Base-by-base conservation (phyloP, 2,113 vertebrate genomes). In the Plestiodon gilberti region DNA sequence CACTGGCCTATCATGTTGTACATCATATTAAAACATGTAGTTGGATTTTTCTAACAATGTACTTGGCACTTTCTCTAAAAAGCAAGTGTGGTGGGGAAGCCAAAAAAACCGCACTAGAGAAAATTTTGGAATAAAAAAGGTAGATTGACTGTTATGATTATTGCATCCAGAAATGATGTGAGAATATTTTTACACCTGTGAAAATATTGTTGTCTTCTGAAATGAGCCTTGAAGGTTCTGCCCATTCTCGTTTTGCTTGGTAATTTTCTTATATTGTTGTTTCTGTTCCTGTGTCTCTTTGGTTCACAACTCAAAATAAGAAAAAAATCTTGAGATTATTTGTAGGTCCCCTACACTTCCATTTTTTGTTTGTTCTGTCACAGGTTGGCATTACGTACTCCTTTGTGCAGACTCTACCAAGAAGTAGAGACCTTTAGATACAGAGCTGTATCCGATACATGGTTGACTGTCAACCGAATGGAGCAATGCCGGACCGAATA, bases 391-490 rank as follows among this genome's bases (percentile, higher is more conserved):
- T 95, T 99, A 70, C 96, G 98, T 82, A 93, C 95, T 84, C 98
- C 99, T 40, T 95, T 99, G 93, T 98, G 97, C 86, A 97, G 98
- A 2, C 94, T 99, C 78, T 97, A 99, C 93, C 99, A 99, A 94
- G 99, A 99, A 94, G 98, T 99, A 81, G 98, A 99, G 93, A 99
- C 98, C 0, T 99, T 99, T 82, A 97, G 98, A 17, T 99, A 98
- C 28, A 95, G 98, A 55, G 98, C 99, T 73, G 98, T 99, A 94
- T 99, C 98, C 0, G 99, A 99, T 95, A 99, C 98, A 0, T 99
- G 98, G 98, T 97, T 99, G 93, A 99, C 98, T 0, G 98, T 99
- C 84, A 99, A 99, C 87, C 96, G 98, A 11, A 99, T 99, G 99
- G 99, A 99, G 75, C 98, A 99, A 90, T 97, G 97, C 83, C 97